Evolutionary conservation across 2,797 vertebrate genomes (phyloP), one percentile per base, ranked within the genome.

Genomic region (Tenualosa thibaudeaui): DNA sequence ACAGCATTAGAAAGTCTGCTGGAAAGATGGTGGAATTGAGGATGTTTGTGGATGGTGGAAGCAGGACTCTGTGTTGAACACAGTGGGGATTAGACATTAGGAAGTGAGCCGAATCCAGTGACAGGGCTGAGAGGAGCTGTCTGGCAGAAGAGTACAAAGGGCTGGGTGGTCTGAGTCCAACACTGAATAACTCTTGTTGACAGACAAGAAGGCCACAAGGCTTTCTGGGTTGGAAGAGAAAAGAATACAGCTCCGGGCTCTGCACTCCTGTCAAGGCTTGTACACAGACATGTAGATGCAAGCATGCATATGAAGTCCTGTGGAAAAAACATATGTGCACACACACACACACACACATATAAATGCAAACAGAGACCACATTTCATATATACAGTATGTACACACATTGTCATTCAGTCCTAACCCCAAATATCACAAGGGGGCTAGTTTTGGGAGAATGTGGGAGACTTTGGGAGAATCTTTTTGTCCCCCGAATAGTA

Each of bases 101-200:
- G 71, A 78, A 78, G 37, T 17, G 40, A 71, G 65, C 65, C 40
- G 31, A 46, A 46, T 22, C 71, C 40, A 71, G 65, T 78, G 71
- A 78, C 71, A 46, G 37, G 40, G 17, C 71, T 40, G 65, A 31
- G 65, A 40, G 65, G 26, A 40, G 65, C 65, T 46, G 71, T 46
- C 71, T 78, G 71, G 37, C 40, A 22, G 71, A 78, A 17, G 17
- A 78, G 17, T 78, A 17, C 40, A 40, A 37, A 17, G 6, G 71
- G 26, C 71, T 43, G 71, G 71, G 71, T 78, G 71, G 71, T 78
- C 71, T 22, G 71, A 12, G 37, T 22, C 71, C 71, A 78, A 22
- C 71, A 78, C 15, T 4, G 71, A 15, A 9, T 78, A 22, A 78
- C 71, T 78, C 17, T 22, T 19, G 71, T 46, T 78, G 71, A 78